phyloP scores from a whole-genome alignment of 2,888 invertebrate species.

The Yponomeuta sedellus region DNA sequence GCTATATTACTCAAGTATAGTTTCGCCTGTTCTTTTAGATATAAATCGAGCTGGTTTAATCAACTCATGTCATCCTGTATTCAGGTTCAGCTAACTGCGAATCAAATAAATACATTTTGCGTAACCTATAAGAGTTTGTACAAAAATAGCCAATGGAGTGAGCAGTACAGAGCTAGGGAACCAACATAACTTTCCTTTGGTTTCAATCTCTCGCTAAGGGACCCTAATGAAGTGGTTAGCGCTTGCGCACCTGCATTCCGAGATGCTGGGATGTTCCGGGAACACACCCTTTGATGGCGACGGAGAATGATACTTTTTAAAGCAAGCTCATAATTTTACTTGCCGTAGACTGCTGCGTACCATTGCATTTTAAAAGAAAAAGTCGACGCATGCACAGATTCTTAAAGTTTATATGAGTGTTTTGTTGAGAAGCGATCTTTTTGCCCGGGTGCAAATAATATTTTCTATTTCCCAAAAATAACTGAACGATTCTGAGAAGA shows the following conservation, averaged over 20 bases:
- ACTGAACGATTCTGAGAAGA: no score
- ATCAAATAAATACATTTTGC: no score
- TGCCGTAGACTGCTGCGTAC: conserved; percentile 58
- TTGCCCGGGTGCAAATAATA: no score
- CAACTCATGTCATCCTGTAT: no score
- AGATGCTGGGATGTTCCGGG: conserved; percentile 54
- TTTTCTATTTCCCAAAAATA: no score
- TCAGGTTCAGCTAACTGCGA: no score
- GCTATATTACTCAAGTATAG: no score
- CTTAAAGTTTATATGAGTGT: background rate
- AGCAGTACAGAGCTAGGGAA: background rate
- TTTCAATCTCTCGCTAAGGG: conserved; percentile 13
- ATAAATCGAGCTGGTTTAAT: no score
- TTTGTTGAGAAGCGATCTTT: no score
- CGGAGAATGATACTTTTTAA: conserved; percentile 59
- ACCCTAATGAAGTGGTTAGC: conserved; percentile 34
- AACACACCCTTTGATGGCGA: conserved; percentile 53
- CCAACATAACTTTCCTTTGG: background rate
- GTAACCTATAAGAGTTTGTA: no score
- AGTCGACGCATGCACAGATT: background rate
- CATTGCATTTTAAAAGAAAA: conserved; percentile 63
- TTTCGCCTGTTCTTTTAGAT: no score
- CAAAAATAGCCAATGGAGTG: no score
- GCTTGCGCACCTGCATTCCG: conserved; percentile 51
- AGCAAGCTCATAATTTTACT: conserved; percentile 25